These are phyloP conservation scores for Minunthozetes semirufus DNA, from an alignment of 2,888 invertebrate genomes.

Conservation along the genomic window DNA sequence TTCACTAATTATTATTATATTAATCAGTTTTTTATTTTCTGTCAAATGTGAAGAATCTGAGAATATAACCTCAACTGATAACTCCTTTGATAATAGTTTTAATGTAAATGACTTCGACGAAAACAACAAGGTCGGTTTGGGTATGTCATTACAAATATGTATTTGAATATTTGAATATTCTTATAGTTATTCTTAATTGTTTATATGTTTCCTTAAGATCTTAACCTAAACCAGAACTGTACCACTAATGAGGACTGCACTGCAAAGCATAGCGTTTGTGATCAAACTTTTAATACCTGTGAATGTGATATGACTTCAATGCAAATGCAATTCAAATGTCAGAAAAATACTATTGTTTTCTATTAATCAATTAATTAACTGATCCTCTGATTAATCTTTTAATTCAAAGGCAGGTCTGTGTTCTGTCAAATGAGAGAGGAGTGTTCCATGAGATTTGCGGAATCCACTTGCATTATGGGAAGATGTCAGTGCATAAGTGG, in stretches of 20 bases:
- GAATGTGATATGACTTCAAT: slow-evolving; percentile 35
- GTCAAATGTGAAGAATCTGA: neutral
- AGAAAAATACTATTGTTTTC: neutral
- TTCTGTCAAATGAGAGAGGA: slow-evolving; percentile 27
- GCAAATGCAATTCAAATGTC: slow-evolving; percentile 26
- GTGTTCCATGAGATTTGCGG: slow-evolving; percentile 6
- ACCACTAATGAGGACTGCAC: slow-evolving; percentile 27
- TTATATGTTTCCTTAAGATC: neutral
- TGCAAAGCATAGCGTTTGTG: slow-evolving; percentile 27
- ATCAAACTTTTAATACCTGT: slow-evolving; percentile 25
- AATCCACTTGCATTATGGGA: slow-evolving; percentile 28
- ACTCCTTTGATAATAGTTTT: neutral
- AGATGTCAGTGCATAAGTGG: slow-evolving; percentile 31
- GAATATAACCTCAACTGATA: neutral
- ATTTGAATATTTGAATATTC: neutral
- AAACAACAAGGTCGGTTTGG: neutral
- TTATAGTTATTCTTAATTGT: too few relatives aligned
- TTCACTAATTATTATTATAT: neutral
- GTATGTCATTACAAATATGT: neutral
- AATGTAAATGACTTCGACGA: neutral
- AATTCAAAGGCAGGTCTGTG: slow-evolving; percentile 12
- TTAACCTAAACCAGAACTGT: slow-evolving; percentile 30
- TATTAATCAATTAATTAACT: neutral
- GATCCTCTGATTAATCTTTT: neutral
- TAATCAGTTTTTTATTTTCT: neutral